Base-by-base conservation (phyloP, 2,113 vertebrate genomes). In the Psilopsiagon aurifrons region DNA sequence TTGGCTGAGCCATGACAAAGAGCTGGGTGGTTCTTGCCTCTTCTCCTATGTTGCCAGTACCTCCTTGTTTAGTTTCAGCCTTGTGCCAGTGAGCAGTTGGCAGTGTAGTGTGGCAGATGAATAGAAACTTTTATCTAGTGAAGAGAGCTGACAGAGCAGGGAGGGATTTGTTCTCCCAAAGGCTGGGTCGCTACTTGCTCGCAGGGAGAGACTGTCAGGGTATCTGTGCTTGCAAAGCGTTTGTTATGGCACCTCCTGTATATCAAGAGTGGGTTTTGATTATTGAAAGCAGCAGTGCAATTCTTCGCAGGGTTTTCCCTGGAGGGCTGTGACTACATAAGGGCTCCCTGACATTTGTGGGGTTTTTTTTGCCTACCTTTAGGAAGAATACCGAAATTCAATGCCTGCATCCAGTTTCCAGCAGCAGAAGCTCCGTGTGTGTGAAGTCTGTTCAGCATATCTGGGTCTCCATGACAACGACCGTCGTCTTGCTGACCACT, bases 351-450 rank as follows among this genome's bases (percentile, higher is more conserved):
- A 81, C 55, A 15, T 59, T 57, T 86, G 33, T 20, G 10, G 44
- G 81, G 7, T 8, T 47, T 76, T 74, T 8, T 93, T 85, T 90
- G 35, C 46, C 55, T 24, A 29, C 68, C 31, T 59, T 47, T 64
- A 99, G 99, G 99, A 99, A 92, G 99, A 99, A 96, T 99, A 99
- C 97, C 98, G 99, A 92, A 99, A 99, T 97, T 99, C 99, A 24
- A 99, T 99, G 99, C 99, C 99, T 13, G 99, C 99, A 8, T 99
- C 99, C 94, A 99, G 99, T 94, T 99, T 99, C 96, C 99, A 99
- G 83, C 99, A 99, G 97, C 99, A 99, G 98, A 99, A 99, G 94
- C 98, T 99, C 81, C 98, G 99, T 9, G 99, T 99, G 46, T 99
- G 99, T 86, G 99, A 99, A 96, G 99, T 99, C 79, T 99, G 99